Evolutionary conservation across 2,888 invertebrate genomes (phyloP), one percentile per base, ranked within the genome.

Genomic region (Polydrusus pterygomalis): DNA sequence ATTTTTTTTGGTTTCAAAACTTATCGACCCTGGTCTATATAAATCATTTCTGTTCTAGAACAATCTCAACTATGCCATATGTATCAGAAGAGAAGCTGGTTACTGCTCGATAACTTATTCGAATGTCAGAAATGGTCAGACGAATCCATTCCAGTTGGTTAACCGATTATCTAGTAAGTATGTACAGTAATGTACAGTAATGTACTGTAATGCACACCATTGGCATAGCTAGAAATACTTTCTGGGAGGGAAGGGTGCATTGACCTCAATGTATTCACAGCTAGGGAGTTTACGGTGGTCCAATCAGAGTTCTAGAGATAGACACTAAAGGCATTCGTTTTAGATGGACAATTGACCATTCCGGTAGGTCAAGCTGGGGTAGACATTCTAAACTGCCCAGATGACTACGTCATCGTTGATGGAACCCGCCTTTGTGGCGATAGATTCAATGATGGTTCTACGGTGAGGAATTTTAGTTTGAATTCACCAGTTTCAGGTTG

Each of bases 41-140:
- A n/a, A n/a, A n/a, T n/a, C n/a, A 25, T 15, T n/a, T 8, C 18
- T 60, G 63, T 91, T 91, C 38, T 85, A 94, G 94, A 95, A 94
- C 83, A 93, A 94, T 85, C 86, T 94, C 3, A 94, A 95, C 84
- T 95, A 95, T 84, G 94, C 92, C 0, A 92, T 94, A 79, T 95
- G 94, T 83, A 91, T 94, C 78, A 86, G 90, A 80, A 90, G 93
- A 75, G 89, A 88, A 38, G 85, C 90, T 40, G 91, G 90, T 34
- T 90, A 90, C 67, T 95, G 94, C 85, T 91, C 91, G 58, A 88
- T 94, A 13, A 92, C 92, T 0, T 95, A 93, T 82, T 89, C 88
- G 0, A 91, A 90, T 80, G 86, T 86, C 10, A 89, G 87, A 2
- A 86, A 89, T 63, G 89, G 89, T 25, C 86, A 88, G n/a, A 89